These are phyloP conservation scores for Drosophila hydei DNA, from an alignment of 1,140 invertebrate genomes.

Conservation along the genomic window DNA sequence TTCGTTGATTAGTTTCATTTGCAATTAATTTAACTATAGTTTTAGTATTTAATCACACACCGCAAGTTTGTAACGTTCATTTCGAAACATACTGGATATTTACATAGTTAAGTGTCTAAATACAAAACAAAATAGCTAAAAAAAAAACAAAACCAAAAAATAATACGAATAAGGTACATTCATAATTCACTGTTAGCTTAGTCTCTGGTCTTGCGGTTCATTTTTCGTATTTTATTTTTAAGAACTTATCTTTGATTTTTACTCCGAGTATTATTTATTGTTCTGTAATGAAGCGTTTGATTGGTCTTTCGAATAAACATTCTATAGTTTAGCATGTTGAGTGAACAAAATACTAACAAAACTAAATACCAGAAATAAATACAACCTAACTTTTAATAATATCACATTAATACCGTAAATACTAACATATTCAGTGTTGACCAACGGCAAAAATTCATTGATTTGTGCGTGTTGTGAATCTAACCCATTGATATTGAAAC, in stretches of 20 bases:
- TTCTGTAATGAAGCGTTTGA: constrained; percentile 74
- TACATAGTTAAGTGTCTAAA: constrained; percentile 67
- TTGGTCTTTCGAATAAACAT: constrained; percentile 66
- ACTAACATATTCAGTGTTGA: constrained; percentile 39
- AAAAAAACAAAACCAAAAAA: constrained; percentile 25
- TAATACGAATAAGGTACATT: constrained; percentile 15
- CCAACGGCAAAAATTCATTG: constrained; percentile 25
- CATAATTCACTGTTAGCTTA: constrained; percentile 66
- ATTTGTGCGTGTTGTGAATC: constrained; percentile 53
- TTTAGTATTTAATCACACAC: constrained; percentile 49
- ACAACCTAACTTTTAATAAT: constrained; percentile 3
- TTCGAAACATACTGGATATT: constrained; percentile 46
- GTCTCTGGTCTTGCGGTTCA: constrained; percentile 72
- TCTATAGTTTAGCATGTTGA: constrained; percentile 76
- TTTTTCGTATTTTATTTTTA: constrained; percentile 23
- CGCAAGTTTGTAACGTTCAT: constrained; percentile 54
- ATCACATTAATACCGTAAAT: constrained; percentile 26
- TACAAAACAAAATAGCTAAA: constrained; percentile 42
- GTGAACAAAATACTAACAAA: constrained; percentile 61
- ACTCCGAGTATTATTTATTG: constrained; percentile 38
- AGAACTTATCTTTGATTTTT: constrained; percentile 10
- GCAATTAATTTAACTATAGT: constrained; percentile 43
- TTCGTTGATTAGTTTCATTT: constrained; percentile 47
- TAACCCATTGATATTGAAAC: constrained; percentile 28
- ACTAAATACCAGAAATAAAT: constrained; percentile 22